phyloP scores from a whole-genome alignment of 2,113 vertebrate species.

The Labeo catla region DNA sequence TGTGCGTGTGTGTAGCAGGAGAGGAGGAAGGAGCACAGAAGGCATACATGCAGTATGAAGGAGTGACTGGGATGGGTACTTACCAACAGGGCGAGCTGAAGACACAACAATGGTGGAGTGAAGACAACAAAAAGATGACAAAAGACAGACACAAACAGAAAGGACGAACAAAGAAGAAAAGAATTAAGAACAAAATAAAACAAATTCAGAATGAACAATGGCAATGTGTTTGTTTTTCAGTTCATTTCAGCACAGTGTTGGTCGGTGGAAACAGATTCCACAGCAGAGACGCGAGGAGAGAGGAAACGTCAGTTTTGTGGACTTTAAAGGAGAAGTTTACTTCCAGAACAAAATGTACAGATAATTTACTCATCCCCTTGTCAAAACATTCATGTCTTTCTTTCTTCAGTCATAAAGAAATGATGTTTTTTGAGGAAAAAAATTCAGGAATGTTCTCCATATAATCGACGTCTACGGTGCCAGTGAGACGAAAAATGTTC shows the following conservation, averaged over 20 bases:
- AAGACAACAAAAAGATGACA: slow-evolving; percentile 63
- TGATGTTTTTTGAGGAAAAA: too few species aligned
- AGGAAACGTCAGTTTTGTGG: neutral
- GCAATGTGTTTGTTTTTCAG: slow-evolving; percentile 77
- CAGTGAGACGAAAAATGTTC: too few species aligned
- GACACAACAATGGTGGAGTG: slow-evolving; percentile 97
- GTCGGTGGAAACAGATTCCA: slow-evolving; percentile 61
- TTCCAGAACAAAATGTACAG: too few species aligned
- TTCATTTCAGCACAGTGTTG: slow-evolving; percentile 74
- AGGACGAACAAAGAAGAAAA: slow-evolving; percentile 60
- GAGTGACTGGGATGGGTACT: slow-evolving; percentile 95
- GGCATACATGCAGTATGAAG: slow-evolving; percentile 81
- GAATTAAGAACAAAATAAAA: slow-evolving; percentile 78
- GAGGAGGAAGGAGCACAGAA: slow-evolving; percentile 49
- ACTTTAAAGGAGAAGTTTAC: too few species aligned
- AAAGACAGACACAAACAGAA: slow-evolving; percentile 58
- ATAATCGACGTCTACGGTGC: too few species aligned
- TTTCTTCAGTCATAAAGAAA: too few species aligned
- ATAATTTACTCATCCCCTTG: too few species aligned
- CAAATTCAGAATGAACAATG: slow-evolving; percentile 93
- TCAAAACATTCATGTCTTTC: too few species aligned
- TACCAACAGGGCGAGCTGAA: slow-evolving; percentile 98
- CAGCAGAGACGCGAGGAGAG: slow-evolving; percentile 20
- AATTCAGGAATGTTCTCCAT: too few species aligned
- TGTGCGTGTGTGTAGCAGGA: slow-evolving; percentile 59